Base-by-base conservation (phyloP, 1,140 invertebrate genomes). In the Chelonus insularis region DNA sequence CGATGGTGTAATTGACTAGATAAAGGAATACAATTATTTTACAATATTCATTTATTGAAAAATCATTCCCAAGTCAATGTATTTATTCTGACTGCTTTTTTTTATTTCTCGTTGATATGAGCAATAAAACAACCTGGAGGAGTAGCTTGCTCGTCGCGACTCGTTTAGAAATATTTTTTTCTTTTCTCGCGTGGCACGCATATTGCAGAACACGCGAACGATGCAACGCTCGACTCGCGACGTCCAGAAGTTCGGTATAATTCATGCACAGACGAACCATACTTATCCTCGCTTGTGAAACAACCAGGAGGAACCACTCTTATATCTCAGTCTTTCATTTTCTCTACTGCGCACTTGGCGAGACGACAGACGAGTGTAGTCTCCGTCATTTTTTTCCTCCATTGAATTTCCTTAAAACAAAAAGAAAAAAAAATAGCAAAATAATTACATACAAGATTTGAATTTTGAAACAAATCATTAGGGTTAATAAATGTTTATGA, bases 241-340 rank as follows among this genome's bases (percentile, higher is more conserved):
- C 51, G 16, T 20, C 20, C 47, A 62, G 25, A 62, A 62, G 52
- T 62, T 62, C 41, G 52, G 55, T 55, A 62, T 62, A 62, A 62
- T 54, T 62, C 60, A 62, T 62, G 52, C 51, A 39, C 60, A 21
- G 23, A 23, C 45, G 29, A 57, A 11, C 20, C 25, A 57, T 43
- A 45, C 32, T 23, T 9, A 5, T n/a, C 23, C 21, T 50, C 21
- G 47, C 23, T 25, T 3, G 32, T 14, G 34, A 37, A 55, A 21
- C 32, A 23, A 51, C 48, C 48, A 34, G 23, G n/a, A 48, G 21
- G 18, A 20, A 25, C 23, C 45, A 43, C 12, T 43, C 41, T 43
- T 36, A 25, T 54, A 16, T 23, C 29, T 54, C 51, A 14, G 41
- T 43, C 41, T 43, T 43, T 43, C 41, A 43, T 43, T 43, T 43